phyloP scores from a whole-genome alignment of 2,797 vertebrate genomes.

The Danio choprae region DNA sequence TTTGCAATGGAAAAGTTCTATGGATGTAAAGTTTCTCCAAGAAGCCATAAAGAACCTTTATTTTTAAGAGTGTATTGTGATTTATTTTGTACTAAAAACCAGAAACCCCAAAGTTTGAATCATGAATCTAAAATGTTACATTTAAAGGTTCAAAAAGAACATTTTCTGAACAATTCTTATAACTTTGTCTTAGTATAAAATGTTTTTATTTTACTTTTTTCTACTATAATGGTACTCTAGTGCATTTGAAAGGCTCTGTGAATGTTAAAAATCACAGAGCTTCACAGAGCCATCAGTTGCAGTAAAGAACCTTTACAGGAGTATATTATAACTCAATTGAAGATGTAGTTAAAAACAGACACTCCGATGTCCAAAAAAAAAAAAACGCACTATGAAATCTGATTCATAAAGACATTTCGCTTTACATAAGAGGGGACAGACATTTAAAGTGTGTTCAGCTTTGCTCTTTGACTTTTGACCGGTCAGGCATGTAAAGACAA shows the following conservation, averaged over 20 bases:
- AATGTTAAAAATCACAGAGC: neutral
- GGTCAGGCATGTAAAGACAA: conserved; percentile 41
- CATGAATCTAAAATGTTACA: too few relatives aligned
- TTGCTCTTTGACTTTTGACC: conserved; percentile 48
- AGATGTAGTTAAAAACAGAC: neutral
- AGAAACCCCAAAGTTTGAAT: too few relatives aligned
- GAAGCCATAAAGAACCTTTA: too few relatives aligned
- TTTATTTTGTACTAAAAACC: too few relatives aligned
- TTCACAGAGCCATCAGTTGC: neutral
- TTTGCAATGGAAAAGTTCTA: too few relatives aligned
- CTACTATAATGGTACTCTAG: neutral
- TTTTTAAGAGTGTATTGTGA: too few relatives aligned
- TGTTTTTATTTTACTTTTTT: neutral
- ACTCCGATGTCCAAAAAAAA: neutral
- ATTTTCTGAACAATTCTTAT: neutral
- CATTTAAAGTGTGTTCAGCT: conserved; percentile 8
- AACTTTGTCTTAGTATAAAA: neutral
- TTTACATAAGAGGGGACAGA: conserved; percentile 50
- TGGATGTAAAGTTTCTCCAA: too few relatives aligned
- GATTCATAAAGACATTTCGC: conserved; percentile 38
- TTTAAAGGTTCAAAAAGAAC: too few relatives aligned
- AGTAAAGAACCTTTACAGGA: neutral
- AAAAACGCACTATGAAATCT: conserved; percentile 6
- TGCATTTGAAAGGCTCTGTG: neutral
- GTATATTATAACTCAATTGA: neutral